A percentile compares a stretch with the other conserved stretches of the same genome.
Conservation (phyloP, 1,140 invertebrate genomes). For the Tyrophagus putrescentiae region DNA sequence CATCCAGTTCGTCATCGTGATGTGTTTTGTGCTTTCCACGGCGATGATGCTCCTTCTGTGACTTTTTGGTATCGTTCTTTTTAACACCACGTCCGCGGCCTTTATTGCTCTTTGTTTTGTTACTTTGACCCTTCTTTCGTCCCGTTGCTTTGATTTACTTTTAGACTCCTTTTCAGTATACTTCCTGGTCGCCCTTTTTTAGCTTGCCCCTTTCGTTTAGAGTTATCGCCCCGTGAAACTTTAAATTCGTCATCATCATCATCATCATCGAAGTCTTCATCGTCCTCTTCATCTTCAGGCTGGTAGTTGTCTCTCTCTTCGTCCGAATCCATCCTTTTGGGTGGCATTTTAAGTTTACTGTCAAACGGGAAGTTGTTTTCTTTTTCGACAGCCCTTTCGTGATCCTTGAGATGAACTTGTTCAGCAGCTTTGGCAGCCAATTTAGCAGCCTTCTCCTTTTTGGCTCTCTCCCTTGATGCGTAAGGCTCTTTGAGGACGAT, state of each 20-base stretch:
- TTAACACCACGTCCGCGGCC: background rate
- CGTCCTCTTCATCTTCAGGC: slow-evolving; percentile 20
- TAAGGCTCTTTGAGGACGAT: slow-evolving; percentile 58
- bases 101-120: slow-evolving; percentile 5
- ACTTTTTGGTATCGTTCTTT: slow-evolving; percentile 16
- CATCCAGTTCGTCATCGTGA: slow-evolving; percentile 1
- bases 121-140: slow-evolving; percentile 14
- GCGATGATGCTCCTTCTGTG: slow-evolving; percentile 18
- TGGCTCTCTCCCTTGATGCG: slow-evolving; percentile 25
- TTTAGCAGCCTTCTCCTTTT: background rate
- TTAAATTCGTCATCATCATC: slow-evolving; percentile 19
- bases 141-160: background rate
- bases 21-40: slow-evolving; percentile 4
- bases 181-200: background rate
- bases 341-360: slow-evolving; percentile 9
- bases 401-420: no score
- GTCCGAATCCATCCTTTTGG: background rate
- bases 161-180: background rate
- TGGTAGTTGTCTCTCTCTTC: slow-evolving; percentile 3
- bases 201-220: background rate
- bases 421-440: no score
- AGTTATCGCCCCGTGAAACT: background rate
- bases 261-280: slow-evolving; percentile 18
- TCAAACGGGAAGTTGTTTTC: slow-evolving; percentile 1
- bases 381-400: background rate